phyloP scores from a whole-genome alignment of 2,797 vertebrate genomes.

The Streptopelia turtur region DNA sequence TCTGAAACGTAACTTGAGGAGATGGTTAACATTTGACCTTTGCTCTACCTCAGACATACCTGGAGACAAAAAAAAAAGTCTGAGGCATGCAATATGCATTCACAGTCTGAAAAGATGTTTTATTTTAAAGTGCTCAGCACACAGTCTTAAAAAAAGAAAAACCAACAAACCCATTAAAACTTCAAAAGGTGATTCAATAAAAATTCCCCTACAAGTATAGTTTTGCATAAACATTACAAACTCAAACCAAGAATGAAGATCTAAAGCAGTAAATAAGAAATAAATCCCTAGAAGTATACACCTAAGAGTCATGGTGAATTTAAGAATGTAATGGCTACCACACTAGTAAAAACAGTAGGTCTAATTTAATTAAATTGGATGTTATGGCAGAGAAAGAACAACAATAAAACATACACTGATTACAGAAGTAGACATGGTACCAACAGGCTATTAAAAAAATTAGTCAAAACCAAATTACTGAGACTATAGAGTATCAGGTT shows the following conservation, averaged over 20 bases:
- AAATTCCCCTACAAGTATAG: not conserved
- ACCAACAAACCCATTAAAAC: not conserved
- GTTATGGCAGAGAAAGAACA: not conserved
- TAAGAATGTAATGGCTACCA: conserved; percentile 10
- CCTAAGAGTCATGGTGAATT: not conserved
- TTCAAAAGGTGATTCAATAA: conserved; percentile 8
- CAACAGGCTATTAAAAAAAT: conserved; percentile 5
- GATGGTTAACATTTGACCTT: conserved; percentile 69
- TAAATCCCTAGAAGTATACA: not conserved
- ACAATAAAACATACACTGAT: not conserved
- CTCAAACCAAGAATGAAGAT: not conserved
- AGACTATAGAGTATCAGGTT: not conserved
- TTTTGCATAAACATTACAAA: not conserved
- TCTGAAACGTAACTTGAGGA: conserved; percentile 70
- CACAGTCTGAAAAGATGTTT: conserved; percentile 33
- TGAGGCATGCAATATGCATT: conserved; percentile 23
- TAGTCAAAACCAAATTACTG: conserved; percentile 5
- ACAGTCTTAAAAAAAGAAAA: not conserved
- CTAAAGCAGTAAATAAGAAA: conserved; percentile 2
- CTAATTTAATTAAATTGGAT: not conserved
- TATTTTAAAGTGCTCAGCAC: conserved; percentile 27
- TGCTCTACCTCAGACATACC: conserved; percentile 71
- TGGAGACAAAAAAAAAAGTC: conserved; percentile 54
- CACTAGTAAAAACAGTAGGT: not conserved
- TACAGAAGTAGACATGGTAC: not conserved